These are phyloP conservation scores for Aporophyla nigra DNA, from an alignment of 2,888 invertebrate species.

Conservation along the genomic window DNA sequence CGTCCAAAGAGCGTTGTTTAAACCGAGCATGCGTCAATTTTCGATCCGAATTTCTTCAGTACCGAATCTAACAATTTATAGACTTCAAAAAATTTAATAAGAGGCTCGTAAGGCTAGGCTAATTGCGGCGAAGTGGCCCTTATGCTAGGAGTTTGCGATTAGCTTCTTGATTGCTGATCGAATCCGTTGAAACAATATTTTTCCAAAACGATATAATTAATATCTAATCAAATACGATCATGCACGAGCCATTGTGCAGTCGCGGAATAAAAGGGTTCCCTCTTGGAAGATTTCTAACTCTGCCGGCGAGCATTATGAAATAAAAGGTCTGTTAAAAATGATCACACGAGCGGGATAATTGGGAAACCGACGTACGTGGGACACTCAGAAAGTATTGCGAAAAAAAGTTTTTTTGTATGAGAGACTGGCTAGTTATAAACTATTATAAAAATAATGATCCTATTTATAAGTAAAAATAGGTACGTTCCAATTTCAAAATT, in stretches of 20 bases:
- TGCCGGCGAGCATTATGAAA: neutral
- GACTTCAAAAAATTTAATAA: neutral
- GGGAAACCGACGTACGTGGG: neutral
- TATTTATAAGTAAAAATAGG: no score
- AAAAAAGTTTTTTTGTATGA: no score
- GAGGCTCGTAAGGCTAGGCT: no score
- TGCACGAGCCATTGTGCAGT: neutral
- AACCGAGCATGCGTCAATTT: neutral
- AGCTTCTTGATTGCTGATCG: neutral
- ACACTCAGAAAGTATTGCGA: no score
- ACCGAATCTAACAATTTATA: neutral
- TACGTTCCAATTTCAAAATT: no score
- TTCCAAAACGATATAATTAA: neutral
- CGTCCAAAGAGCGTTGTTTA: neutral
- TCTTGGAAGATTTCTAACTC: neutral
- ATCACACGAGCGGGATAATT: neutral
- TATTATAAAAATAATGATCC: no score
- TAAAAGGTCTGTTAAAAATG: neutral
- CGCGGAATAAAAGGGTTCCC: neutral
- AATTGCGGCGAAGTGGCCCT: neutral
- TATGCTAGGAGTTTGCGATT: neutral
- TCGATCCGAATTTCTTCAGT: neutral
- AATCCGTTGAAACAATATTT: neutral
- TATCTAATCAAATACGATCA: neutral
- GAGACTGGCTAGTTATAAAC: no score